These are phyloP conservation scores for Glyptemys insculpta DNA, from an alignment of 2,797 vertebrate species.

Conservation along the genomic window DNA sequence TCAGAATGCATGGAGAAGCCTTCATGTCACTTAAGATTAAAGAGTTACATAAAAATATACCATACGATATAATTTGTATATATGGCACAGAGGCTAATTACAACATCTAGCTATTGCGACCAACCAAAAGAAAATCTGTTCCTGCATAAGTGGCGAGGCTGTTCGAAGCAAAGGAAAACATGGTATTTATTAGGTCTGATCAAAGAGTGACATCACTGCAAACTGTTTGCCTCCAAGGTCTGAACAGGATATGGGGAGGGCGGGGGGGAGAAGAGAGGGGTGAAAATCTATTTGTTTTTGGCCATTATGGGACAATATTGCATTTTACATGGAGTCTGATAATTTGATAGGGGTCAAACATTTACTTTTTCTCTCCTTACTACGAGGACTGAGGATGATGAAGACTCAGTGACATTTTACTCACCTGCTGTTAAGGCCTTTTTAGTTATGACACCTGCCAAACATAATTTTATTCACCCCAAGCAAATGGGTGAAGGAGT, in stretches of 20 bases:
- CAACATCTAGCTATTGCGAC: no score
- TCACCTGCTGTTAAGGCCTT: no score
- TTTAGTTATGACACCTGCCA: background rate
- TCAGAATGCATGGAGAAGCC: fast-evolving
- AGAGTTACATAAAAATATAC: background rate
- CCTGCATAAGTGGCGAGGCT: background rate
- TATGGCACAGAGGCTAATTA: no score
- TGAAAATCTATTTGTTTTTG: background rate
- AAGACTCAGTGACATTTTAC: background rate
- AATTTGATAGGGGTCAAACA: fast-evolving
- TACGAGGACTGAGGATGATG: background rate
- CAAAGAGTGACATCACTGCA: background rate
- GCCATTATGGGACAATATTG: background rate
- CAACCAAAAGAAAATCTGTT: background rate
- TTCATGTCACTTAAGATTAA: background rate
- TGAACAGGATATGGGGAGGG: fast-evolving
- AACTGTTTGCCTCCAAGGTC: background rate
- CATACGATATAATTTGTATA: background rate
- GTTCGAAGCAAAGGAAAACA: background rate
- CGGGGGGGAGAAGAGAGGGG: fast-evolving
- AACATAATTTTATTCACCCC: background rate
- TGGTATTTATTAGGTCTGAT: fast-evolving
- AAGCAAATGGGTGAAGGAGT: no score
- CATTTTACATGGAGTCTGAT: background rate
- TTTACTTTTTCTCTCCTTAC: no score